A percentile compares a stretch with the other conserved stretches of the same genome.
Evolutionary conservation across 2,113 vertebrate genomes (phyloP).

Genomic region (Eonycteris spelaea): DNA sequence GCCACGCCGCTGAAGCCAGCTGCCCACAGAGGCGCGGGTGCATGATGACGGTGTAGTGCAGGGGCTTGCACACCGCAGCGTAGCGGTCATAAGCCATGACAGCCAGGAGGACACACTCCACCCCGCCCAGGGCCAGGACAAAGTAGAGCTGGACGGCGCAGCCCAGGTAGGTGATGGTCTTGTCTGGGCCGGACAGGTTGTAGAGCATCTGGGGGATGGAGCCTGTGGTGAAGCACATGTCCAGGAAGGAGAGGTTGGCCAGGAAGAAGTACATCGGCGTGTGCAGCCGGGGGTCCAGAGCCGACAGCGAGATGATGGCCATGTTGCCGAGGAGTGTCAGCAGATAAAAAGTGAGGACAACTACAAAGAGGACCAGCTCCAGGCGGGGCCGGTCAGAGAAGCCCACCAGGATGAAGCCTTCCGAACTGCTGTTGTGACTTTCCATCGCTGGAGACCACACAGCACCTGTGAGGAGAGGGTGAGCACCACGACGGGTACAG

Average conservation of each 20-base stretch:
- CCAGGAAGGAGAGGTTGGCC: constrained; percentile 67
- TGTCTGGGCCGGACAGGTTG: constrained; percentile 65
- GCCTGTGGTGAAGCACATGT: constrained; percentile 65
- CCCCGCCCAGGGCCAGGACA: constrained; percentile 64
- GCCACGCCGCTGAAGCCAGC: constrained; percentile 51
- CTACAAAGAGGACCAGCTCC: constrained; percentile 58
- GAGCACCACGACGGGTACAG: neutral
- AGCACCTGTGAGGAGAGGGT: neutral
- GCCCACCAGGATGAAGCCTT: constrained; percentile 71
- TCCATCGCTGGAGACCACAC: neutral
- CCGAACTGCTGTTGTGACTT: neutral
- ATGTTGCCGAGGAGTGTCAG: constrained; percentile 68
- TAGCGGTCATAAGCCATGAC: constrained; percentile 68
- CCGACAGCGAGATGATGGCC: constrained; percentile 51
- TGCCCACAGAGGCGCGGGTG: constrained; percentile 54
- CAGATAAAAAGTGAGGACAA: constrained; percentile 61
- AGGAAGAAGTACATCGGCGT: constrained; percentile 74
- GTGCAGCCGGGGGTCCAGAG: constrained; percentile 55
- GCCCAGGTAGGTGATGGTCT: constrained; percentile 65
- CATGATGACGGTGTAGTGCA: constrained; percentile 55
- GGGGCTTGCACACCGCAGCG: constrained; percentile 29
- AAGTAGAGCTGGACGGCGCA: constrained; percentile 70
- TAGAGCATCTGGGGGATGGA: constrained; percentile 67
- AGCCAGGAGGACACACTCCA: constrained; percentile 68
- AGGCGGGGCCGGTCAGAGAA: constrained; percentile 65